Evolutionary conservation across 2,888 invertebrate genomes (phyloP).

Genomic region (Epinotia demarniana): DNA sequence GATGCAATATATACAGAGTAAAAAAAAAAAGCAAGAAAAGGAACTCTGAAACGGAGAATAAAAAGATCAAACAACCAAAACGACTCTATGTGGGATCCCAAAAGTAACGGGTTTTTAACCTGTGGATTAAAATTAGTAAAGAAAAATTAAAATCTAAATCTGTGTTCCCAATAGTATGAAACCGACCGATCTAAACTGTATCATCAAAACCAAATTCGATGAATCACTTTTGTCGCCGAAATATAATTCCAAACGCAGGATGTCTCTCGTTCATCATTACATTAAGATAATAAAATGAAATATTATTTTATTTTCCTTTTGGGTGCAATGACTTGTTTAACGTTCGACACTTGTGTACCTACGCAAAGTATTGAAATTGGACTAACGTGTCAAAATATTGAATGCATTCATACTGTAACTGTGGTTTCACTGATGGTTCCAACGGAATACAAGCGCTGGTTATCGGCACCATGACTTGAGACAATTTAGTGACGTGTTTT

Average conservation of each 20-base stretch:
- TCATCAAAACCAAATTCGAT: slow-evolving; percentile 17
- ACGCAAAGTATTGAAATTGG: neutral
- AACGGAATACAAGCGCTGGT: neutral
- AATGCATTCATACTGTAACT: neutral
- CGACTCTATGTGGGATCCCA: too few species aligned
- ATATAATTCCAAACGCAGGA: slow-evolving; percentile 25
- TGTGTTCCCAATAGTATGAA: neutral
- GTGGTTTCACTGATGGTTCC: neutral
- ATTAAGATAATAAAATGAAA: slow-evolving; percentile 40
- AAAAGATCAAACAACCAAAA: too few species aligned
- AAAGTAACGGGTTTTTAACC: too few species aligned
- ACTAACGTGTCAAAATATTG: neutral
- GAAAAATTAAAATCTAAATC: neutral
- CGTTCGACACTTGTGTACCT: slow-evolving; percentile 5
- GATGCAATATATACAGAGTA: too few species aligned
- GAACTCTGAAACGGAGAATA: too few species aligned
- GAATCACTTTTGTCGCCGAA: slow-evolving; percentile 26
- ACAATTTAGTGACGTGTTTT: neutral
- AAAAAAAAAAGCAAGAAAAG: too few species aligned
- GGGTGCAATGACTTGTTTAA: slow-evolving; percentile 16
- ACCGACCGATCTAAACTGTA: neutral
- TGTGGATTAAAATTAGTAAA: too few species aligned
- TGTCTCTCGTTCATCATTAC: slow-evolving; percentile 35
- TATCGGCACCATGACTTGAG: too few species aligned
- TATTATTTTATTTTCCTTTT: slow-evolving; percentile 24